These are phyloP conservation scores for Bufo gargarizans DNA, from an alignment of 2,113 vertebrate genomes.

Conservation along the genomic window DNA sequence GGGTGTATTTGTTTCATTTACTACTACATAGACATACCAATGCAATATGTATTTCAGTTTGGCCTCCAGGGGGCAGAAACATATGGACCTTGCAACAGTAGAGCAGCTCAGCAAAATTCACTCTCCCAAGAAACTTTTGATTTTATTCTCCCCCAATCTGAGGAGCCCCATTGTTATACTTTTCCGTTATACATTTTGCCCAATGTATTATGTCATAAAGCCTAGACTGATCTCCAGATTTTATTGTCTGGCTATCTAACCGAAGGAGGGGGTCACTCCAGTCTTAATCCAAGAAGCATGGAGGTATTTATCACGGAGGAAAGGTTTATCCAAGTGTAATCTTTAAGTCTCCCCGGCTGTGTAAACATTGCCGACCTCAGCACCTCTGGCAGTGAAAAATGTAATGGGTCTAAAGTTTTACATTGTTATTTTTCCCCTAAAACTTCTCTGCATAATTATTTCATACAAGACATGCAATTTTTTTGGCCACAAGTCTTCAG, in stretches of 20 bases:
- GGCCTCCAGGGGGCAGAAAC: too few species aligned
- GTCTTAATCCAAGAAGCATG: not conserved
- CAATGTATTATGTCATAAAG: not conserved
- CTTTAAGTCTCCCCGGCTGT: not conserved
- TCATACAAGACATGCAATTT: not conserved
- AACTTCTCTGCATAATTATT: not conserved
- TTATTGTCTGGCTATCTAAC: not conserved
- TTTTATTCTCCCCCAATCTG: not conserved
- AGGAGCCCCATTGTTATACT: not conserved
- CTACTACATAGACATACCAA: too few species aligned
- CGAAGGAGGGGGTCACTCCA: not conserved
- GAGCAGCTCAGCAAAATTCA: not conserved
- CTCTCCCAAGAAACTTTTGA: not conserved
- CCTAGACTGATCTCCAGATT: not conserved
- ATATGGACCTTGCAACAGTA: not conserved
- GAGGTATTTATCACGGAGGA: not conserved
- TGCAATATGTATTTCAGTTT: too few species aligned
- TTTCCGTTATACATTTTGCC: not conserved
- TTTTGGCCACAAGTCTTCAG: not conserved
- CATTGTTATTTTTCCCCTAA: constrained; percentile 18
- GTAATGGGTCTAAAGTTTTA: not conserved
- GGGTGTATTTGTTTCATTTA: too few species aligned
- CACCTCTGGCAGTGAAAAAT: not conserved
- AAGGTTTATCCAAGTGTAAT: not conserved
- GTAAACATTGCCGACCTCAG: not conserved